Conservation (phyloP, 1,140 invertebrate species). For the Drosophila persimilis region DNA sequence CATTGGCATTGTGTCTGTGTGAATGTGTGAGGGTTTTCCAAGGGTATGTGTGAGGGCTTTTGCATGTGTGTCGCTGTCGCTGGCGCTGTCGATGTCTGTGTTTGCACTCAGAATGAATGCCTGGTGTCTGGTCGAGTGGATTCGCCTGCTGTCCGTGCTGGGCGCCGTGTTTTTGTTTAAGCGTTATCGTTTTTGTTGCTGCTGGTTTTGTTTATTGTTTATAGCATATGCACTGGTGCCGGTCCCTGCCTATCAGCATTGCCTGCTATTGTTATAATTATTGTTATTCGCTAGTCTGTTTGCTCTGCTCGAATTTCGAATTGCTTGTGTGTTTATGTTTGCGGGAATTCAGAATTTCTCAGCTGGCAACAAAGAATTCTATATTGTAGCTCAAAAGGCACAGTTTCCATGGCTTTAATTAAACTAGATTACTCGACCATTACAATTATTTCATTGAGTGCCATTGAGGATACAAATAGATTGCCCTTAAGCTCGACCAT, state of each 20-base stretch:
- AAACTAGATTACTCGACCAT: background rate
- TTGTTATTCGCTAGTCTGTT: conserved; percentile 7
- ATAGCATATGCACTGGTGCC: conserved; percentile 41
- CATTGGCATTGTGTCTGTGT: background rate
- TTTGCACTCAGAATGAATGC: conserved; percentile 64
- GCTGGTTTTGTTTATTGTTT: conserved; percentile 72
- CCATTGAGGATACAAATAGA: background rate
- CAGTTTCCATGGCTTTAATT: too few relatives aligned
- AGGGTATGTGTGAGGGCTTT: too few relatives aligned
- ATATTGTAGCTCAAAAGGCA: too few relatives aligned
- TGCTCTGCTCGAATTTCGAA: background rate
- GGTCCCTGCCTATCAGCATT: conserved; percentile 35
- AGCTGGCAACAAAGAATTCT: too few relatives aligned
- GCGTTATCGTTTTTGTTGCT: conserved; percentile 79
- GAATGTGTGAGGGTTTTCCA: conserved; percentile 38
- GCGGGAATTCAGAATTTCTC: too few relatives aligned
- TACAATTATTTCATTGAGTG: conserved; percentile 9
- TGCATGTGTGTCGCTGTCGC: conserved; percentile 9
- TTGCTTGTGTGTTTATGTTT: too few relatives aligned
- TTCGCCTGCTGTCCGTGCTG: conserved; percentile 68
- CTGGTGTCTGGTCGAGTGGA: conserved; percentile 68
- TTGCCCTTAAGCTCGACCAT: conserved; percentile 19
- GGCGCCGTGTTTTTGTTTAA: conserved; percentile 77
- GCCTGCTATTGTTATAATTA: conserved; percentile 32
- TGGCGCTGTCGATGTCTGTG: conserved; percentile 24